Percentiles rank a stretch among this genome's conserved stretches.
Evolutionary conservation across 2,888 invertebrate genomes (phyloP).

Genomic region (Lypha dubia): DNA sequence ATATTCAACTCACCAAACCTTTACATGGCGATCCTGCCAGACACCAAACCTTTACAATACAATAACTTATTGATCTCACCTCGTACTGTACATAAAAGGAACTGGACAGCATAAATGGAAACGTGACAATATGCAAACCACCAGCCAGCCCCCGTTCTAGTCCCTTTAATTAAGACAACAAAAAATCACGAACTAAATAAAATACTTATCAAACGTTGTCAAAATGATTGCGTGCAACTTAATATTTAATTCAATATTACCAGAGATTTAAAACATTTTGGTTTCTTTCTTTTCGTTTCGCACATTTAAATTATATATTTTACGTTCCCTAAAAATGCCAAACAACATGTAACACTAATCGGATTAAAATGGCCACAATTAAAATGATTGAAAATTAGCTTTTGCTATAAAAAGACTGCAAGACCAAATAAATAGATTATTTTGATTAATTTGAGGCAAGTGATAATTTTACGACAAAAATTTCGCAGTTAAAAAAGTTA

Average conservation of each 20-base stretch:
- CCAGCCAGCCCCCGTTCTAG: not conserved
- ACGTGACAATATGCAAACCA: not conserved
- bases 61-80: too few relatives aligned
- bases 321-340: constrained; percentile 19
- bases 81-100: not conserved
- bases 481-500: constrained; percentile 24
- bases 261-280: constrained; percentile 63
- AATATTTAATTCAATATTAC: constrained; percentile 61
- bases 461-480: constrained; percentile 18
- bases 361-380: constrained; percentile 66
- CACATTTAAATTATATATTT: constrained; percentile 49
- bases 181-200: constrained; percentile 3
- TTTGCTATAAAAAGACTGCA: constrained; percentile 63
- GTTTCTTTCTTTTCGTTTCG: constrained; percentile 40
- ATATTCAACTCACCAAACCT: too few relatives aligned
- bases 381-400: constrained; percentile 57
- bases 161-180: constrained; percentile 10
- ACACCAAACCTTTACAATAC: too few relatives aligned
- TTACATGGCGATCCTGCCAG: too few relatives aligned
- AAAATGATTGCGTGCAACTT: constrained; percentile 67
- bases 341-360: constrained; percentile 64
- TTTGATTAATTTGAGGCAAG: constrained; percentile 47
- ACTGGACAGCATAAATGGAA: not conserved
- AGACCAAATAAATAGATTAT: constrained; percentile 16
- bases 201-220: not conserved